Evolutionary conservation across 2,797 vertebrate genomes (phyloP).

Genomic region (Acestrorhynchus altus): DNA sequence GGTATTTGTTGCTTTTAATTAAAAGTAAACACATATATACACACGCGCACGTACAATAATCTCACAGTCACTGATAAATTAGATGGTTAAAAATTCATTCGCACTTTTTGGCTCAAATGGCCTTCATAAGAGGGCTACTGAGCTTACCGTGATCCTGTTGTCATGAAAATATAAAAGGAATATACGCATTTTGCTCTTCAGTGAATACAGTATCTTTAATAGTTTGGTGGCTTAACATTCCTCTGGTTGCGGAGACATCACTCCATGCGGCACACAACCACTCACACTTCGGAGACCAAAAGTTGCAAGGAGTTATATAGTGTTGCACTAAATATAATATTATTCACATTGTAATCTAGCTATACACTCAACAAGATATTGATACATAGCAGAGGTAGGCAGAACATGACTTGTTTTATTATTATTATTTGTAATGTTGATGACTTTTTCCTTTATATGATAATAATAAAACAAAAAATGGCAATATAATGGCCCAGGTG

Average conservation of each 20-base stretch:
- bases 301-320: slow-evolving; percentile 1
- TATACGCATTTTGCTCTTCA: neutral
- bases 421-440: neutral
- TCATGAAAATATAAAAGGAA: slow-evolving; percentile 11
- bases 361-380: neutral
- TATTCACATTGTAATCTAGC: slow-evolving; percentile 9
- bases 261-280: slow-evolving; percentile 36
- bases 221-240: slow-evolving; percentile 52
- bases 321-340: neutral
- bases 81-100: neutral
- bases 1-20: neutral
- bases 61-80: neutral
- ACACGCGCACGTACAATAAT: neutral
- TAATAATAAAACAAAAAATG: neutral
- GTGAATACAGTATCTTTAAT: neutral
- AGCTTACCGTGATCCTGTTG: neutral
- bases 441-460: neutral
- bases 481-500: neutral
- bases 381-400: slow-evolving; percentile 27
- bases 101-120: neutral
- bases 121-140: neutral
- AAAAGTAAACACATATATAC: neutral
- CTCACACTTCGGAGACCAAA: slow-evolving; percentile 2
- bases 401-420: neutral
- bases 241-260: slow-evolving; percentile 37